Evolutionary conservation across 2,888 invertebrate species (phyloP), one percentile per base, ranked within the genome.

Genomic region (Hemithea aestivaria): DNA sequence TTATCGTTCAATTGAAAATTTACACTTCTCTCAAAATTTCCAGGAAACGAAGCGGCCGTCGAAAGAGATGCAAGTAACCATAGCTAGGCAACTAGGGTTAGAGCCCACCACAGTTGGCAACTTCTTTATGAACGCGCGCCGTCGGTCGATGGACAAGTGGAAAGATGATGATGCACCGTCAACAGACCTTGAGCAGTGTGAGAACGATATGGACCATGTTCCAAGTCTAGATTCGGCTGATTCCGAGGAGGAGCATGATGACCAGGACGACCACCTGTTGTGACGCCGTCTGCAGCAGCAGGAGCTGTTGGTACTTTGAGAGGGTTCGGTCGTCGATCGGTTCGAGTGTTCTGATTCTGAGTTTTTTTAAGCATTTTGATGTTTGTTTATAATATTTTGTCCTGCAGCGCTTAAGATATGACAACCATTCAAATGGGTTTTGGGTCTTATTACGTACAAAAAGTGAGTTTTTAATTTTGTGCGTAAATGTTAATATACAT

Each of bases 111-210:
- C 99, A 7, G 98, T 99, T 41, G 98, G 99, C 31, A 99, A 99
- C 82, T 99, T 99, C 90, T 99, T 99, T 89, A 99, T 99, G 99
- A 99, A 99, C 83, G 99, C 99, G n/a, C 90, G 99, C 44, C 91
- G 99, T 58, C 91, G 99, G 53, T 96, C 96, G 2, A 96, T 96
- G 95, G 99, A 99, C 85, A 99, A 98, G 71, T 99, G 98, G 98
- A 95, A 96, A 77, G 98, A 98, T 70, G 97, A 97, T 65, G 96
- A 94, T 58, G 93, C 92, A 34, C 91, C 92, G 16, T 90, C 91
- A 0, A 79, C 72, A 1, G 87, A 87, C 1, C 62, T 89, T 38
- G 90, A 90, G 57, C 68, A 75, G 12, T 81, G 88, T 45, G 89
- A 90, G 37, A 76, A 84, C 30, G 90, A 90, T 45, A 47, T 87